A percentile compares a stretch with the other conserved stretches of the same genome.
These are phyloP conservation scores for Lasioglossum marginatum DNA, from an alignment of 2,888 invertebrate species.

Conservation along the genomic window DNA sequence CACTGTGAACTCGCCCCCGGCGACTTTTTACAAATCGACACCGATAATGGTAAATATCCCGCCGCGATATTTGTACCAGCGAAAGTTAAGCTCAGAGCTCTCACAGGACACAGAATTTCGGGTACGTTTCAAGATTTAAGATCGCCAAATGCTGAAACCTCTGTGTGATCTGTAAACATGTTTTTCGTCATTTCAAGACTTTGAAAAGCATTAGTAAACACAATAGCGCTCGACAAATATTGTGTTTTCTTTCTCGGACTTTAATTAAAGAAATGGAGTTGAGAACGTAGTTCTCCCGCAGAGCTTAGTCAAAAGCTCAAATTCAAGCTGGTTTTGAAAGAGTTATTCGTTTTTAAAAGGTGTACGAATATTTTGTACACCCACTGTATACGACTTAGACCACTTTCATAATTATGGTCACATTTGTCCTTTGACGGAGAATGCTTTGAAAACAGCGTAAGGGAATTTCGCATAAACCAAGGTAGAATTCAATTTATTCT, in stretches of 20 bases:
- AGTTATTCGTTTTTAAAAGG: too few species aligned
- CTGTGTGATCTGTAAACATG: neutral
- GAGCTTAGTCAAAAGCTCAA: too few species aligned
- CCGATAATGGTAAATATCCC: neutral
- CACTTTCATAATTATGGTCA: too few species aligned
- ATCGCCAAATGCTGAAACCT: neutral
- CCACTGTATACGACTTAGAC: too few species aligned
- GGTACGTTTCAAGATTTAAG: neutral
- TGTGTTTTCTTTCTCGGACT: too few species aligned
- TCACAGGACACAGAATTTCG: neutral
- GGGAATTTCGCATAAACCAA: neutral
- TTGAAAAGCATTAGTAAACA: too few species aligned
- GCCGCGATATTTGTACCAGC: neutral
- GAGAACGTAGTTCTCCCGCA: too few species aligned
- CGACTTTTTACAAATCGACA: constrained; percentile 35
- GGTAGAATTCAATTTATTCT: neutral
- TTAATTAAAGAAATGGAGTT: too few species aligned
- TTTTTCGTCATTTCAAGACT: neutral
- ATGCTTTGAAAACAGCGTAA: neutral
- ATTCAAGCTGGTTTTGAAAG: too few species aligned
- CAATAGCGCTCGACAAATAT: too few species aligned
- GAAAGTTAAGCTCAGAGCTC: neutral
- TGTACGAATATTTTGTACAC: too few species aligned
- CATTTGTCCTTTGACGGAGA: neutral
- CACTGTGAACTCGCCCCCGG: constrained; percentile 1